Evolutionary conservation across 2,888 invertebrate species (phyloP).

Genomic region (Pollenia amentaria): DNA sequence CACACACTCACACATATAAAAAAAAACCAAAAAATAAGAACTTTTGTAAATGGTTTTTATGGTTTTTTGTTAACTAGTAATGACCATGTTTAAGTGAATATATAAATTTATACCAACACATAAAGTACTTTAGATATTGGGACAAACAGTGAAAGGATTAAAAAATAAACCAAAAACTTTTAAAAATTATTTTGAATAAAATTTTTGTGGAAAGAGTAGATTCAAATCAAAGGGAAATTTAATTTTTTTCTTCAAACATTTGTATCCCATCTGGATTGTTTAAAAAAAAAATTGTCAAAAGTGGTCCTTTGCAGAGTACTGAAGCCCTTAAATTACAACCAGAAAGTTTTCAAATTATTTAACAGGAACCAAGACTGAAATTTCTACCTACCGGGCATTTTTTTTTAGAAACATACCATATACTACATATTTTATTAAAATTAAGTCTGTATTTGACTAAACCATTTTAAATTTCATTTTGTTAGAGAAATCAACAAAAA

Average conservation of each 20-base stretch:
- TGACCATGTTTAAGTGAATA: slow-evolving; percentile 56
- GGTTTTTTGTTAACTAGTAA: slow-evolving; percentile 68
- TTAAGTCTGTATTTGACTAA: slow-evolving; percentile 24
- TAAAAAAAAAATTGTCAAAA: too few relatives aligned
- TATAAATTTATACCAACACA: background rate
- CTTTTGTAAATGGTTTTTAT: slow-evolving; percentile 66
- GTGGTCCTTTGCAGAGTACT: too few relatives aligned
- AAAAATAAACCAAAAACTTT: background rate
- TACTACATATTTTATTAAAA: slow-evolving; percentile 3
- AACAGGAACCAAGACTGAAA: too few relatives aligned
- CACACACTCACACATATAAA: background rate
- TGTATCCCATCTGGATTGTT: too few relatives aligned
- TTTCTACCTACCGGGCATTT: too few relatives aligned
- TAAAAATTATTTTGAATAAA: too few relatives aligned
- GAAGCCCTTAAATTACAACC: too few relatives aligned
- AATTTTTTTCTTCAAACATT: too few relatives aligned
- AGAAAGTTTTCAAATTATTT: too few relatives aligned
- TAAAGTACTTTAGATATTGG: slow-evolving; percentile 15
- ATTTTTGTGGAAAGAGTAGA: too few relatives aligned
- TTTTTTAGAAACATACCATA: too few relatives aligned
- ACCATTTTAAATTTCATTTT: slow-evolving; percentile 31
- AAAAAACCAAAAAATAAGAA: background rate
- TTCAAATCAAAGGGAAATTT: too few relatives aligned
- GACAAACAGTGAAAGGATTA: background rate
- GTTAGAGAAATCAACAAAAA: slow-evolving; percentile 24